Base-by-base conservation (phyloP, 2,888 invertebrate genomes). In the Trichogramma evanescens region DNA sequence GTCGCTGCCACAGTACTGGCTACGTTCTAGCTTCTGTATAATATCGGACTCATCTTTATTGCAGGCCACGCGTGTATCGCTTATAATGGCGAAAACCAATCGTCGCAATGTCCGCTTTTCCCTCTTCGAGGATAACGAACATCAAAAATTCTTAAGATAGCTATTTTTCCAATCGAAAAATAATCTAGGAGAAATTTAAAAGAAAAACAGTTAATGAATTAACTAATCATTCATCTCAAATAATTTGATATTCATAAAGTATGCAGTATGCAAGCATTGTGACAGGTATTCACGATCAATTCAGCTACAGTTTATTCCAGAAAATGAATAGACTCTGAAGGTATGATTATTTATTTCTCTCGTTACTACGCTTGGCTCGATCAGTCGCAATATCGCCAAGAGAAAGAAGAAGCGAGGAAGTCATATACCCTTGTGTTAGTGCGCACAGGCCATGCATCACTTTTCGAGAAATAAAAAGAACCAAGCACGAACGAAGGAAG, bases 391-490 rank as follows among this genome's bases (percentile, higher is more conserved):
- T 26, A 26, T 26, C 26, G 26, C 26, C 26, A 26, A 26, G 45
- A 45, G n/a, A 45, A 45, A 45, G n/a, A 45, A n/a, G 45, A 45
- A 45, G 45, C 9, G n/a, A 45, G 45, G 45, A 45, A n/a, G 9
- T 45, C 45, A 45, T 26, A 26, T 26, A 26, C 26, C 26, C 26
- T 26, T 26, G 26, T 26, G 26, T 26, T 26, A 26, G 26, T 26
- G 26, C 26, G 26, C 26, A 26, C 26, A 26, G 26, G 75, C 77
- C 75, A 77, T 77, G 72, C 73, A 77, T 77, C 77, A 77, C 76
- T 72, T 73, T 75, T 72, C 70, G 73, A 62, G 60, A 48, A 53
- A 43, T 51, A 68, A 60, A 54, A 59, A 54, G 42, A 62, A 41
- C 53, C 50, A 7, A 41, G 50, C 38, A 9, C 9, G 50, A 51